phyloP scores from a whole-genome alignment of 2,888 invertebrate species.

The Mythimna albipuncta region DNA sequence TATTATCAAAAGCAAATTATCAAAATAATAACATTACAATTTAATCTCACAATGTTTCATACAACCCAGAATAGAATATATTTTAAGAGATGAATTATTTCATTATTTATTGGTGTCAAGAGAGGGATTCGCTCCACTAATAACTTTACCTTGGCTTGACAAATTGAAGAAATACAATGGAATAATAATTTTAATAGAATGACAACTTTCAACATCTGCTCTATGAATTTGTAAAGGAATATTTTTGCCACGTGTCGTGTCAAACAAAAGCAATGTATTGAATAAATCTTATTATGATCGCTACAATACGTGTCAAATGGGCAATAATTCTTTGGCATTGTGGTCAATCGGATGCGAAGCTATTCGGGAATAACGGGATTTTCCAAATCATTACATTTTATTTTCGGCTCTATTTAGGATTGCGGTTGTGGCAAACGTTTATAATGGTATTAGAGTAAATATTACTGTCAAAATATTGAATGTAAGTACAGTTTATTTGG shows the following conservation, averaged over 20 bases:
- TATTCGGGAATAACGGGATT: slow-evolving; percentile 66
- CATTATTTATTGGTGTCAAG: slow-evolving; percentile 48
- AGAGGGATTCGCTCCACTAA: slow-evolving; percentile 48
- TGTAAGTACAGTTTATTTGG: slow-evolving; percentile 38
- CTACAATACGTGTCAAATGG: slow-evolving; percentile 84
- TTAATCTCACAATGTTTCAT: slow-evolving; percentile 27
- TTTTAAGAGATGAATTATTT: slow-evolving; percentile 52
- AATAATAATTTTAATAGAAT: slow-evolving; percentile 68
- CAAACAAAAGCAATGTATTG: slow-evolving; percentile 78
- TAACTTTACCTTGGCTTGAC: slow-evolving; percentile 65
- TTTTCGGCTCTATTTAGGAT: slow-evolving; percentile 56
- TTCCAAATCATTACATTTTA: slow-evolving; percentile 62
- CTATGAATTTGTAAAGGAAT: slow-evolving; percentile 67
- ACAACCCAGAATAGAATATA: no score
- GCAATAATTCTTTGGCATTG: slow-evolving; percentile 79
- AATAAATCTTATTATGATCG: slow-evolving; percentile 78
- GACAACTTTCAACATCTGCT: slow-evolving; percentile 82
- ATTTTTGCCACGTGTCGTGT: slow-evolving; percentile 82
- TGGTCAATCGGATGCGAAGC: slow-evolving; percentile 72
- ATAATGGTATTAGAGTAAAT: slow-evolving; percentile 50
- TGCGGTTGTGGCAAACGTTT: slow-evolving; percentile 21
- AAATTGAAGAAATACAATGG: slow-evolving; percentile 76
- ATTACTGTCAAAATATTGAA: slow-evolving; percentile 62
- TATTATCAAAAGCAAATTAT: not conserved
- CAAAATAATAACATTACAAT: slow-evolving; percentile 12